These are phyloP conservation scores for Pristionchus fissidentatus DNA, from an alignment of 2,888 invertebrate species.

Conservation along the genomic window DNA sequence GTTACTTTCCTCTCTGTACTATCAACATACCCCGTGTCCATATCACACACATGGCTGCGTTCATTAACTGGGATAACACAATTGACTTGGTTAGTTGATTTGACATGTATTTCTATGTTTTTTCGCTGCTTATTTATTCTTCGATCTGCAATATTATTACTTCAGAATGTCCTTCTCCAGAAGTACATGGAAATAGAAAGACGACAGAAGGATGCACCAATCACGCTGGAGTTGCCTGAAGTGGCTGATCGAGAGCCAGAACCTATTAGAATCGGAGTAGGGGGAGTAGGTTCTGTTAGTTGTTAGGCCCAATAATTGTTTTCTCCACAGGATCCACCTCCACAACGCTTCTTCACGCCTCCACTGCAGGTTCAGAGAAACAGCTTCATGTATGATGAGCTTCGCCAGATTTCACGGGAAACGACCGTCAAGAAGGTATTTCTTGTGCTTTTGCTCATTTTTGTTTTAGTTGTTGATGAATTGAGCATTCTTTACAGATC, in stretches of 20 bases:
- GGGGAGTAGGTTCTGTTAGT: not conserved
- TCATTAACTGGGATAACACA: not conserved
- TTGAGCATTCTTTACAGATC: slow-evolving; percentile 9
- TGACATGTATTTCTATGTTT: not conserved
- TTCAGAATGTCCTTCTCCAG: slow-evolving; percentile 23
- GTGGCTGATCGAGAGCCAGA: not conserved
- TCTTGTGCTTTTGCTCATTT: not conserved
- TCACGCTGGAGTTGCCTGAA: not conserved
- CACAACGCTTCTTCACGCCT: slow-evolving; percentile 44
- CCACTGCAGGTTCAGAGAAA: slow-evolving; percentile 39
- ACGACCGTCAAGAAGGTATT: not conserved
- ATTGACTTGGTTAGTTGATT: slow-evolving; percentile 21
- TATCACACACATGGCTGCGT: not conserved
- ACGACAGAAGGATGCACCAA: not conserved
- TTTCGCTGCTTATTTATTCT: not conserved
- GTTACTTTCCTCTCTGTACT: not conserved
- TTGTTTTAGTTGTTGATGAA: not conserved
- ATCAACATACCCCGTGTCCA: not conserved
- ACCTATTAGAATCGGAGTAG: not conserved
- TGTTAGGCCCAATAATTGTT: not conserved
- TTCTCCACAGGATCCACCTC: not conserved
- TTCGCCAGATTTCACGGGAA: slow-evolving; percentile 2
- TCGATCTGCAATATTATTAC: not conserved
- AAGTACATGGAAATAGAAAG: not conserved
- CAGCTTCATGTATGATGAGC: not conserved